phyloP scores from a whole-genome alignment of 2,888 invertebrate species.

The Ypsolopha scabrella region DNA sequence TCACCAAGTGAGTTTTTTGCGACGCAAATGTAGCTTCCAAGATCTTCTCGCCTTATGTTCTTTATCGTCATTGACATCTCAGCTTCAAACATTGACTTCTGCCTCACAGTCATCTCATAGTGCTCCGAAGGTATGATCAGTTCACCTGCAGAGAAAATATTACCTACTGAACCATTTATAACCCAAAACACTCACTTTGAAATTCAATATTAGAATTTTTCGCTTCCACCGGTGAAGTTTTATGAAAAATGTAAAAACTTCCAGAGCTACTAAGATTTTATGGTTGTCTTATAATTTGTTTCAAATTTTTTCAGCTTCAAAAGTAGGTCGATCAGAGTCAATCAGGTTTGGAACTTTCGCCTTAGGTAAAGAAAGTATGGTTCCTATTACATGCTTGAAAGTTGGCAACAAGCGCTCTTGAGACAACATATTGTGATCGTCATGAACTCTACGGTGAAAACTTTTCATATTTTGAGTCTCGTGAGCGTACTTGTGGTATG shows the following conservation, averaged over 20 bases:
- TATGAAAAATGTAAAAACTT: slow-evolving; percentile 69
- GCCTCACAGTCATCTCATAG: slow-evolving; percentile 80
- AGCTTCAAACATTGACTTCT: slow-evolving; percentile 85
- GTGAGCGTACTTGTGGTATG: too few species aligned
- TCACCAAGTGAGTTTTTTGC: slow-evolving; percentile 91
- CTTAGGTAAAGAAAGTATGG: too few species aligned
- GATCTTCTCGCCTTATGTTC: slow-evolving; percentile 81
- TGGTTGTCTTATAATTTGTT: slow-evolving; percentile 65
- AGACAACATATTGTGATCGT: too few species aligned
- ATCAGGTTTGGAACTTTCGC: neutral
- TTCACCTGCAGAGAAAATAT: slow-evolving; percentile 65
- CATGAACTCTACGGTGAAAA: too few species aligned
- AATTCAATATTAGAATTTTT: slow-evolving; percentile 68
- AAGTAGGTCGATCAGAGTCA: neutral
- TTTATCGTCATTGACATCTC: slow-evolving; percentile 87
- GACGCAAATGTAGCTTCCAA: slow-evolving; percentile 88
- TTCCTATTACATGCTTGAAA: too few species aligned
- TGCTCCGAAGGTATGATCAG: slow-evolving; percentile 88
- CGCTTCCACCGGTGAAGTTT: slow-evolving; percentile 57
- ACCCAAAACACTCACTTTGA: slow-evolving; percentile 54
- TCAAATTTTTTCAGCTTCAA: slow-evolving; percentile 43
- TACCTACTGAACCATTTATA: slow-evolving; percentile 38
- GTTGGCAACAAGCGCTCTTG: too few species aligned
- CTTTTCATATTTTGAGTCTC: too few species aligned
- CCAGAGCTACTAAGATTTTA: slow-evolving; percentile 52